phyloP scores from a whole-genome alignment of 2,113 vertebrate species.

The Halcyon senegalensis region DNA sequence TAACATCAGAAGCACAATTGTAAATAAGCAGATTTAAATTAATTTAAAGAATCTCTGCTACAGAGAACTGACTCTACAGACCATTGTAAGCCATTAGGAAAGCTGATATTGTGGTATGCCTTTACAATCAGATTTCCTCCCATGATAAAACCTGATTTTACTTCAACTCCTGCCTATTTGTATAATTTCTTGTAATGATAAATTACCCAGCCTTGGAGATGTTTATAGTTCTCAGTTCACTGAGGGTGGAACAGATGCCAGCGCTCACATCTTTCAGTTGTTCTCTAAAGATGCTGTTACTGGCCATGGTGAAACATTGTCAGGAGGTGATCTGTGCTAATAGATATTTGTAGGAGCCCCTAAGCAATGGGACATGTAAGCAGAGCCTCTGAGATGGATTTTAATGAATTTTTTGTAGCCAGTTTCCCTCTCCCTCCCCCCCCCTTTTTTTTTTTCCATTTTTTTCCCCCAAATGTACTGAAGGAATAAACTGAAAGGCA shows the following conservation, averaged over 20 bases:
- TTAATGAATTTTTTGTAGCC: neutral
- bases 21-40: neutral
- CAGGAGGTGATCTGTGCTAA: neutral
- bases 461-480: neutral
- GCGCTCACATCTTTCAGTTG: neutral
- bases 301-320: neutral
- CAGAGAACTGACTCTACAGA: neutral
- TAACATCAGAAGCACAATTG: neutral
- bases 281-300: neutral
- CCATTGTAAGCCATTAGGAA: neutral
- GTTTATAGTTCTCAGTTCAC: neutral
- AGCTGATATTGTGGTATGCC: neutral
- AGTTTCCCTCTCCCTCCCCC: neutral
- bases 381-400: neutral
- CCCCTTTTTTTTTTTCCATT: neutral
- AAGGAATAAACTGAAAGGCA: slow-evolving; percentile 11
- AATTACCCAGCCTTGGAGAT: neutral
- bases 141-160: neutral
- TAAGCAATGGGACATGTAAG: neutral
- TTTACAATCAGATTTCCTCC: slow-evolving; percentile 22
- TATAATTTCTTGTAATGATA: neutral
- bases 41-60: neutral
- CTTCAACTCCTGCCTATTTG: slow-evolving; percentile 2
- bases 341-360: neutral
- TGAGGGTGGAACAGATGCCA: neutral